These are phyloP conservation scores for Synergus laeviventris DNA, from an alignment of 2,888 invertebrate genomes.

Conservation along the genomic window DNA sequence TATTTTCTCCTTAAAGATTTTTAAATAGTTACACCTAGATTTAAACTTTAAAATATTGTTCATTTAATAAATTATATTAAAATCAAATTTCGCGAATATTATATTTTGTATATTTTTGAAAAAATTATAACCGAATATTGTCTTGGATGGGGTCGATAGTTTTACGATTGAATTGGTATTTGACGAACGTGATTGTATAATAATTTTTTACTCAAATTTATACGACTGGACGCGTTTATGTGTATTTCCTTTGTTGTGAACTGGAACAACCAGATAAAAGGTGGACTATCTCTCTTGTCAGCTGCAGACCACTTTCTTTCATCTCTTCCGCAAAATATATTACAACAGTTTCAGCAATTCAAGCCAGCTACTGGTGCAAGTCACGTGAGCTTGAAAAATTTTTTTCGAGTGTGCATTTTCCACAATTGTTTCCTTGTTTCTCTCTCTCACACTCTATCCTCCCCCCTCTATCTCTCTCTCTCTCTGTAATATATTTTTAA, in stretches of 20 bases:
- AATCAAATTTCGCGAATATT: neutral
- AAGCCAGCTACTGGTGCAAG: slow-evolving; percentile 9
- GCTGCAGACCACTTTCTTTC: slow-evolving; percentile 9
- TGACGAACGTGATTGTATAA: neutral
- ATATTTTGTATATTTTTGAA: neutral
- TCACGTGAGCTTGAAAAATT: neutral
- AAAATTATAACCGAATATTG: neutral
- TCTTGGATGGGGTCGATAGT: neutral
- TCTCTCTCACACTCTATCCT: neutral
- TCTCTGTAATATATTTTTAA: neutral
- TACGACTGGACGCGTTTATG: neutral
- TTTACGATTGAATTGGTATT: neutral
- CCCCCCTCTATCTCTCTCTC: too few species aligned
- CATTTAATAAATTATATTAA: too few species aligned
- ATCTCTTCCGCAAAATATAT: slow-evolving; percentile 12
- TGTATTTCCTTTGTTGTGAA: neutral
- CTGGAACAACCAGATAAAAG: neutral
- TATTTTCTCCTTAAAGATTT: neutral
- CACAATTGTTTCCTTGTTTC: neutral
- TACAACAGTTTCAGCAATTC: neutral
- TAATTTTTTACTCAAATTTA: neutral
- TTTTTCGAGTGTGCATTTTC: neutral
- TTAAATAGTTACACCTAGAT: neutral
- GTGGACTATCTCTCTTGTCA: slow-evolving; percentile 10
- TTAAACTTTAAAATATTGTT: too few species aligned